phyloP scores from a whole-genome alignment of 2,797 vertebrate species.

The Gila robusta region DNA sequence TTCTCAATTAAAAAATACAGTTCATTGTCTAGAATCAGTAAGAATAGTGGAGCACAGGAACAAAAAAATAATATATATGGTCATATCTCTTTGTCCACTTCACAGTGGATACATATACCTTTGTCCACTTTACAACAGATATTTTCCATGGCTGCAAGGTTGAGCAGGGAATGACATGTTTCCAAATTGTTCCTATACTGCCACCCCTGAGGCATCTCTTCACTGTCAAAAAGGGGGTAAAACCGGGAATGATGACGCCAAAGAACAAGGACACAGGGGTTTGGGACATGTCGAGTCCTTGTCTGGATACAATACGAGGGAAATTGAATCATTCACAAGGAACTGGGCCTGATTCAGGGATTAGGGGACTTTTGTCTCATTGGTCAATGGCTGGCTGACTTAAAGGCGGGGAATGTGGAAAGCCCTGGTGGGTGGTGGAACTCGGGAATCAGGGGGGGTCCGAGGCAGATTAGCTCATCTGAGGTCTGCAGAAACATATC shows the following conservation, averaged over 20 bases:
- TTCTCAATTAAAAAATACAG: not conserved
- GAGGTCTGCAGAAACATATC: slow-evolving; percentile 13
- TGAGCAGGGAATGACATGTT: slow-evolving; percentile 61
- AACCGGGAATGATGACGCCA: slow-evolving; percentile 45
- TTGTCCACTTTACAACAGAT: not conserved
- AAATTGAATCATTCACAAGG: slow-evolving; percentile 77
- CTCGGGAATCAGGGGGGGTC: slow-evolving; percentile 36
- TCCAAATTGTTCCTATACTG: slow-evolving; percentile 35
- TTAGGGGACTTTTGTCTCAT: slow-evolving; percentile 73
- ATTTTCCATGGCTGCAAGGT: slow-evolving; percentile 6
- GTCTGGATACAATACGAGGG: slow-evolving; percentile 72
- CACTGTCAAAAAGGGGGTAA: slow-evolving; percentile 31
- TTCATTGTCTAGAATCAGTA: not conserved
- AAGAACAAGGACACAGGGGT: slow-evolving; percentile 57
- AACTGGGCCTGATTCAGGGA: slow-evolving; percentile 71
- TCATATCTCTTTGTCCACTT: not conserved
- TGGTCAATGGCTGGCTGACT: slow-evolving; percentile 63
- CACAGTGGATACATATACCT: not conserved
- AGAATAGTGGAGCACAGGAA: not conserved
- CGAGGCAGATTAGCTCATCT: slow-evolving; percentile 53
- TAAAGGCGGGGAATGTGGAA: slow-evolving; percentile 59
- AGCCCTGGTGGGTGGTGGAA: slow-evolving; percentile 54
- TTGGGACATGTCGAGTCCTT: slow-evolving; percentile 55
- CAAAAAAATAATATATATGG: not conserved
- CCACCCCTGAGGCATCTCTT: slow-evolving; percentile 29